Conservation (phyloP, 2,888 invertebrate genomes). For the Thymelicus sylvestris region DNA sequence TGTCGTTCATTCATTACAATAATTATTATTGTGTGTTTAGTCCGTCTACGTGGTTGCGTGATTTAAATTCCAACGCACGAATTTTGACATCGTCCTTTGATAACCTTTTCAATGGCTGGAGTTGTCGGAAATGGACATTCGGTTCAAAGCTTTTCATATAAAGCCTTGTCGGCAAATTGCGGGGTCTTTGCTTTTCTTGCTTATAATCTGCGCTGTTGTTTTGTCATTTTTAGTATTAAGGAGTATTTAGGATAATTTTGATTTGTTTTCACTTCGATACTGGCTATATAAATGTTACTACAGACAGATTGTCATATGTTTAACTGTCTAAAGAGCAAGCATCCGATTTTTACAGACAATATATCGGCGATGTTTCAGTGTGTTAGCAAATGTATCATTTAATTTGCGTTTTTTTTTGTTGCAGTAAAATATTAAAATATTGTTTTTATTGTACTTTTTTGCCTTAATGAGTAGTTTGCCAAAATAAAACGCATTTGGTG, state of each 20-base stretch:
- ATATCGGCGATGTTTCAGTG: too few species aligned
- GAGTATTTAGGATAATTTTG: constrained; percentile 1
- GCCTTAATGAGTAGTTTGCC: too few species aligned
- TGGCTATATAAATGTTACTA: too few species aligned
- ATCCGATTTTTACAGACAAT: too few species aligned
- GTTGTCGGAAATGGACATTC: constrained; percentile 80
- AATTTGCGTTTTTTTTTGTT: too few species aligned
- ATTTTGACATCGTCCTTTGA: constrained; percentile 78
- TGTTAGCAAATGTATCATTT: too few species aligned
- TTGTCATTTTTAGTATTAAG: constrained; percentile 12
- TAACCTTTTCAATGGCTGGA: constrained; percentile 67
- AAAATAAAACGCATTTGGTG: too few species aligned
- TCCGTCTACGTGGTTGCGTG: constrained; percentile 30
- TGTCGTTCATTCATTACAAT: background rate
- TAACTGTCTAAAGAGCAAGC: too few species aligned
- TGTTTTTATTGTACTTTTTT: too few species aligned
- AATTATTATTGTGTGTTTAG: constrained; percentile 28
- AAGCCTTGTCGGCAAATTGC: constrained; percentile 69
- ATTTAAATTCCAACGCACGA: constrained; percentile 44
- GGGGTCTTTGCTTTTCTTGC: constrained; percentile 47
- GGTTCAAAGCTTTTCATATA: constrained; percentile 65
- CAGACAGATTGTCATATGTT: too few species aligned
- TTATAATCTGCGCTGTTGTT: constrained; percentile 29
- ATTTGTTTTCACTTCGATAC: too few species aligned
- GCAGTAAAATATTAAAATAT: too few species aligned